phyloP scores from a whole-genome alignment of 2,888 invertebrate genomes.

The Harpalus rubripes region DNA sequence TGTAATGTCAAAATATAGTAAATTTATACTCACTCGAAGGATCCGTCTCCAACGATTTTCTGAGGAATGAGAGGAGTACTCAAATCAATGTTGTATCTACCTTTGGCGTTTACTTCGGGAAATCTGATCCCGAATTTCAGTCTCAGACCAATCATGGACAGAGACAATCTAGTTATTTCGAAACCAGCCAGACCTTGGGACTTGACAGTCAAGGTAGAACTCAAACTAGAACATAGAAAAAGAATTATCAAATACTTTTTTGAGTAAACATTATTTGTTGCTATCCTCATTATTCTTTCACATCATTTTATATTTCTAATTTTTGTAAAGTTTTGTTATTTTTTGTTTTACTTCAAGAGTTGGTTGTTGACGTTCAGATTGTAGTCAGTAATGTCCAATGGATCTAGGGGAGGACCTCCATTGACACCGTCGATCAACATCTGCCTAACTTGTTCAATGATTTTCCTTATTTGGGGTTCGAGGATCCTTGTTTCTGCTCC shows the following conservation, averaged over 20 bases:
- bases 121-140: not conserved
- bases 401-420: slow-evolving; percentile 9
- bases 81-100: slow-evolving; percentile 1
- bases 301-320: too few species aligned
- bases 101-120: not conserved
- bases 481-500: slow-evolving; percentile 13
- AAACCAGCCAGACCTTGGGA: not conserved
- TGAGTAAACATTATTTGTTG: too few species aligned
- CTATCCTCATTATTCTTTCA: too few species aligned
- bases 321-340: too few species aligned
- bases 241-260: too few species aligned
- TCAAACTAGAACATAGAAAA: not conserved
- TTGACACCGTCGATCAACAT: not conserved
- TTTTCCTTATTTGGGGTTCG: slow-evolving; percentile 7
- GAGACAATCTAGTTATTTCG: not conserved
- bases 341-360: slow-evolving; percentile 1
- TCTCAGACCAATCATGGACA: not conserved
- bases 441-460: not conserved
- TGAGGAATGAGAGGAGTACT: not conserved
- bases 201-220: not conserved
- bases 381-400: not conserved
- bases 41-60: not conserved
- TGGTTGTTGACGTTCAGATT: not conserved
- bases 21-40: slow-evolving; percentile 1
- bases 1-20: too few species aligned